Conservation (phyloP, 2,797 vertebrate genomes). For the Kryptopterus vitreolus region DNA sequence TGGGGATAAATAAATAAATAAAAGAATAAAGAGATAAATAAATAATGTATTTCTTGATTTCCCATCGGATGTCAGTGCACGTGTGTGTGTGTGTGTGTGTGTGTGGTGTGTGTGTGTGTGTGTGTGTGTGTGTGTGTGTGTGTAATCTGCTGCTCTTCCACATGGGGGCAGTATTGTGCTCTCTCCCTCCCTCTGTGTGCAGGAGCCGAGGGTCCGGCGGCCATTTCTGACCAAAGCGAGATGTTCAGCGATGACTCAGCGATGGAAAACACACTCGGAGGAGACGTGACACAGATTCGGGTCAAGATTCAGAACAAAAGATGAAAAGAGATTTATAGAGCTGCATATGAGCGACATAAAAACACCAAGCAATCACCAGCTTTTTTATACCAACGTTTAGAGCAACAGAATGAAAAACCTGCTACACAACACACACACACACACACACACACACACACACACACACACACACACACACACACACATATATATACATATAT, state of each 20-base stretch:
- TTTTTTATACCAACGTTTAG: background rate
- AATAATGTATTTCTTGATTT: constrained; percentile 29
- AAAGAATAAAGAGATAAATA: no score
- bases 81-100: constrained; percentile 30
- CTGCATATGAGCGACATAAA: background rate
- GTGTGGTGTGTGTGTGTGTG: constrained; percentile 33
- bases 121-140: constrained; percentile 25
- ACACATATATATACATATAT: no score
- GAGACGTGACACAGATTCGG: background rate
- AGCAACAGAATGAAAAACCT: background rate
- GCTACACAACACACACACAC: background rate
- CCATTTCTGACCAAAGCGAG: constrained; percentile 33
- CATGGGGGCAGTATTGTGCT: constrained; percentile 69
- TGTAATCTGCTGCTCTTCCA: constrained; percentile 61
- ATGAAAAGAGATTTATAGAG: background rate
- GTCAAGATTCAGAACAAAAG: no score
- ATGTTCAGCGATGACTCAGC: background rate
- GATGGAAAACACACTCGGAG: background rate
- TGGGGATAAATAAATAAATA: background rate
- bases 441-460: no score
- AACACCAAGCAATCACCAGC: background rate
- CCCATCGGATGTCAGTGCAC: background rate
- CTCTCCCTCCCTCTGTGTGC: constrained; percentile 28
- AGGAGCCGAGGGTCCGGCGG: constrained; percentile 9
- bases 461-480: no score